Conservation (phyloP, 2,113 vertebrate genomes). For the Gymnobelideus leadbeateri region DNA sequence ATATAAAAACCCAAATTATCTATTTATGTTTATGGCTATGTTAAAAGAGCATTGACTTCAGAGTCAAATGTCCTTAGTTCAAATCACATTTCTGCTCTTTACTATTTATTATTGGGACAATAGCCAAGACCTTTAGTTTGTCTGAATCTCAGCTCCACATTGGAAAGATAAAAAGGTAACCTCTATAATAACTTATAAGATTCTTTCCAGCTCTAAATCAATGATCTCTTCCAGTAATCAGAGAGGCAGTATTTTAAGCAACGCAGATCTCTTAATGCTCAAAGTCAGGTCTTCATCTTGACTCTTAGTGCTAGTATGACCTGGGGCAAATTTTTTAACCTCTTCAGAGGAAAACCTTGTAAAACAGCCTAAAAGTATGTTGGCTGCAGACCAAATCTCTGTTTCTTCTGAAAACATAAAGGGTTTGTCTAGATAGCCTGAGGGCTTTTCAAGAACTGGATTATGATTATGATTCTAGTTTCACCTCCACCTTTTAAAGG, state of each 20-base stretch:
- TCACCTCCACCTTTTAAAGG: background rate
- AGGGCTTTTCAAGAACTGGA: background rate
- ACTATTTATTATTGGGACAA: background rate
- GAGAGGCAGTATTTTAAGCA: background rate
- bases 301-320: background rate
- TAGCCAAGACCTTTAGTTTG: background rate
- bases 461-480: background rate
- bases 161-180: background rate
- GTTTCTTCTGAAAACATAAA: background rate
- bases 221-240: background rate
- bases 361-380: background rate
- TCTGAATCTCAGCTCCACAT: background rate
- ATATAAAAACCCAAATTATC: background rate
- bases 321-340: background rate
- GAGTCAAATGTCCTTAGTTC: background rate
- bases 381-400: background rate
- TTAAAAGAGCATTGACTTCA: background rate
- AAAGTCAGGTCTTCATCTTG: background rate
- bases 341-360: background rate
- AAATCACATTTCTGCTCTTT: background rate
- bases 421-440: background rate
- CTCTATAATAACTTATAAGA: background rate
- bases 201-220: background rate
- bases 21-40: background rate
- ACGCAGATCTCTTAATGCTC: background rate